A percentile compares a stretch with the other conserved stretches of the same genome.
Conservation (phyloP, 2,113 vertebrate genomes). For the Archilochus colubris region DNA sequence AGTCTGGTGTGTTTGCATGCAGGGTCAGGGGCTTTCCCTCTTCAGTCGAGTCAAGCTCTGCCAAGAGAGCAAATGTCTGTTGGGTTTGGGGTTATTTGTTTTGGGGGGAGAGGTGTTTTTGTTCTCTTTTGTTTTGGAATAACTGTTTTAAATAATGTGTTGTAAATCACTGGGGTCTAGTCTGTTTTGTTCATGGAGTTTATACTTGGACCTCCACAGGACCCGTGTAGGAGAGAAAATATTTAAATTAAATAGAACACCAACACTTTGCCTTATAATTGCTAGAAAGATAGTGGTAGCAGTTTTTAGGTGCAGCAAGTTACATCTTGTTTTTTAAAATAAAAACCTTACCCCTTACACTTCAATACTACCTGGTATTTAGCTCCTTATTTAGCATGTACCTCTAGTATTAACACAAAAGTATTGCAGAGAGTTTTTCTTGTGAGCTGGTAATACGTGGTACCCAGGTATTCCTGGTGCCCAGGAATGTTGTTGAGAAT, state of each 20-base stretch:
- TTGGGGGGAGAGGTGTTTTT: background rate
- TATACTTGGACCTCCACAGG: background rate
- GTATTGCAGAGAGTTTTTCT: background rate
- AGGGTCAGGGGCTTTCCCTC: background rate
- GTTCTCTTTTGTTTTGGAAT: background rate
- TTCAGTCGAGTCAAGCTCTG: background rate
- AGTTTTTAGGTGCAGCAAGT: background rate
- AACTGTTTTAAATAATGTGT: background rate
- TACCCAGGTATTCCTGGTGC: background rate
- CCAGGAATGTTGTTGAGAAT: background rate
- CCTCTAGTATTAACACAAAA: background rate
- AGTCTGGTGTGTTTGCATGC: background rate
- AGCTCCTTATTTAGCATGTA: background rate
- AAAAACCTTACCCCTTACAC: background rate
- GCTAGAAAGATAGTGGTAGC: background rate
- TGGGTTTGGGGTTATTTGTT: background rate
- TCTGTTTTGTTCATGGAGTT: background rate
- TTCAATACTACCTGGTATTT: background rate
- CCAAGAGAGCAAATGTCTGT: background rate
- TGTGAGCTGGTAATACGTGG: background rate
- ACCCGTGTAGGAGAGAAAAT: background rate
- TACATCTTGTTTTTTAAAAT: conserved; percentile 1
- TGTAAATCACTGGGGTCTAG: background rate
- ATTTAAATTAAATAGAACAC: background rate
- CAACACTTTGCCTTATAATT: background rate